Evolutionary conservation across 2,888 invertebrate species (phyloP).

Genomic region (Lycocerus yunnanus): DNA sequence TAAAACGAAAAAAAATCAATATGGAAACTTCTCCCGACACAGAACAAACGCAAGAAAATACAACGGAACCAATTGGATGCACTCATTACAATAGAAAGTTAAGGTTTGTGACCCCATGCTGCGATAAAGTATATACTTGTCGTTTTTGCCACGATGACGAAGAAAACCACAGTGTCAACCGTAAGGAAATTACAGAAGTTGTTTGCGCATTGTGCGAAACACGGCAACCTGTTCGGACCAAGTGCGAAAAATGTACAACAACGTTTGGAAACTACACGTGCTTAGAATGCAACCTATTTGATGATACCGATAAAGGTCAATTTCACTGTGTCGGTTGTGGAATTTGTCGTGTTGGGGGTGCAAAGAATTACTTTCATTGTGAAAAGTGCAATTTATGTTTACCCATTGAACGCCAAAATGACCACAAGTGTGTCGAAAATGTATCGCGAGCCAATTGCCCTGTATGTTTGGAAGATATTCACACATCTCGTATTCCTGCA

Average conservation of each 20-base stretch:
- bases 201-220: background rate
- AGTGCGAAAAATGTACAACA: background rate
- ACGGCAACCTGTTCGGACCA: background rate
- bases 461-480: background rate
- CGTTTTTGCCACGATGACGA: background rate
- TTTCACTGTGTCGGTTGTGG: constrained; percentile 3
- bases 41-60: constrained; percentile 52
- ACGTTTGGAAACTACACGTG: background rate
- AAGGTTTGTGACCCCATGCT: constrained; percentile 67
- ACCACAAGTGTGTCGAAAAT: constrained; percentile 1
- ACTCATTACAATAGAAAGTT: constrained; percentile 83
- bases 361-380: constrained; percentile 2
- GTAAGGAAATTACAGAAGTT: background rate
- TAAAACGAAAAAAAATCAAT: constrained; percentile 9
- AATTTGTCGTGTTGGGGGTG: constrained; percentile 1
- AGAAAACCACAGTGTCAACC: background rate
- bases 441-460: background rate
- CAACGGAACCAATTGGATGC: constrained; percentile 69
- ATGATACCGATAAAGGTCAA: background rate
- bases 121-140: constrained; percentile 3
- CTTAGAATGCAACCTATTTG: constrained; percentile 4
- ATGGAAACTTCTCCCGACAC: constrained; percentile 48
- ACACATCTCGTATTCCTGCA: background rate
- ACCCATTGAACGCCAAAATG: background rate
- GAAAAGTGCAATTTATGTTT: constrained; percentile 3